phyloP scores from a whole-genome alignment of 1,140 invertebrate genomes.

The Bombus polaris region DNA sequence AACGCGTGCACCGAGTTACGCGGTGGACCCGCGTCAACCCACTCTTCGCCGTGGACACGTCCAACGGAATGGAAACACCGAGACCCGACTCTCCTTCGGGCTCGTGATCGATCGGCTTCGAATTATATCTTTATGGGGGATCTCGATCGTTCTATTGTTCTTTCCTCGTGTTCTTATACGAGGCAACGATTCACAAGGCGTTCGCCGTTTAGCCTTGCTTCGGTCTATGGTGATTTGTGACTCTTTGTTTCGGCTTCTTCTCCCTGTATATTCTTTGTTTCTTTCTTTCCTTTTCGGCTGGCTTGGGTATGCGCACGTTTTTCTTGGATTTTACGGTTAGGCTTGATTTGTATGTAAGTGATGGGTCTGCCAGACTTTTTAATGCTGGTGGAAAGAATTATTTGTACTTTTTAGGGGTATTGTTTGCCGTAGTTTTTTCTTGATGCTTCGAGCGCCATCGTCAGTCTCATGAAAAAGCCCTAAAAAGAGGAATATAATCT shows the following conservation, averaged over 20 bases:
- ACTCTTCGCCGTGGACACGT: neutral
- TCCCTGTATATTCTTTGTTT: neutral
- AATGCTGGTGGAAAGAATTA: no score
- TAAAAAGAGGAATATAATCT: neutral
- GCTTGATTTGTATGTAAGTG: neutral
- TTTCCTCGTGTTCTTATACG: neutral
- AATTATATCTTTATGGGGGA: conserved; percentile 35
- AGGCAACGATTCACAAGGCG: neutral
- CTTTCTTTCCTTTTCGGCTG: no score
- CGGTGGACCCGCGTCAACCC: conserved; percentile 1
- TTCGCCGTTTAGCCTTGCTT: conserved; percentile 1
- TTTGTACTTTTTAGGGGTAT: no score
- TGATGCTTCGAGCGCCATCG: no score
- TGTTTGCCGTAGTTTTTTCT: no score
- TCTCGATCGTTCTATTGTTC: conserved; percentile 40
- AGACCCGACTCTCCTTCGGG: no score
- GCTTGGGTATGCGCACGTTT: neutral
- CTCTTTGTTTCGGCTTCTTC: conserved; percentile 13
- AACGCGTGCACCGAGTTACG: conserved; percentile 63
- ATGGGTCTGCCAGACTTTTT: no score
- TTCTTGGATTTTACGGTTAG: neutral
- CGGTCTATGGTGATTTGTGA: conserved; percentile 28
- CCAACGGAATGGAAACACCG: neutral
- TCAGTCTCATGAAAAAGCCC: no score
- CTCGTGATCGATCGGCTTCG: conserved; percentile 24